Evolutionary conservation across 2,113 vertebrate species (phyloP), one percentile per base, ranked within the genome.

Genomic region (Crotophaga sulcirostris): DNA sequence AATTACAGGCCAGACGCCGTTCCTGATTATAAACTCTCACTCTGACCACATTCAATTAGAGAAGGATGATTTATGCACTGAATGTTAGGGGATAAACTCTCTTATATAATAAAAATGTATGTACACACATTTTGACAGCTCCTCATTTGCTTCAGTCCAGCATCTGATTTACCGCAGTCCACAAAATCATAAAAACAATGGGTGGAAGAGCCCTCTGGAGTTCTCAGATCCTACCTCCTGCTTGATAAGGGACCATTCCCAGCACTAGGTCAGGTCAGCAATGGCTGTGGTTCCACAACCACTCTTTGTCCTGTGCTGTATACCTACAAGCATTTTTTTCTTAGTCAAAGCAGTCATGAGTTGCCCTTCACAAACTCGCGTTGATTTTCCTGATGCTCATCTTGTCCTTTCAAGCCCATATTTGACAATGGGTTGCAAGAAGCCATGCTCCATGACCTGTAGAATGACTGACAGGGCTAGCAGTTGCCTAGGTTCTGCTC

Each of bases 71-170:
- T 88, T 77, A 77, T 66, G 45, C 55, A 69, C 45, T 54, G 25
- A 83, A 20, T 69, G 36, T 49, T 80, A 73, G 42, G 10, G 23
- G 51, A 33, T 24, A 76, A 52, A 29, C 52, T 70, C 76, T 81
- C 42, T 74, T 66, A 55, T 60, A 60, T 60, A 64, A 56, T 24
- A 38, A 60, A 94, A 89, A 67, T 23, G 13, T 49, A 26, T 58
- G 75, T 58, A 67, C 34, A 77, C 14, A 29, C 17, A n/a, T 90
- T 97, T 73, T 87, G 67, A 85, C 44, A 76, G 70, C 49, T 78
- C 42, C 42, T 73, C 40, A 14, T 73, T 64, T 72, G 14, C 31
- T 90, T 87, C 75, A 66, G 74, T 73, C 58, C 40, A 9, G 40
- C 33, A 16, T 11, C 33, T 51, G 70, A 79, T 90, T 82, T 89